Evolutionary conservation across 2,113 vertebrate genomes (phyloP).

Genomic region (Lanius ludovicianus): DNA sequence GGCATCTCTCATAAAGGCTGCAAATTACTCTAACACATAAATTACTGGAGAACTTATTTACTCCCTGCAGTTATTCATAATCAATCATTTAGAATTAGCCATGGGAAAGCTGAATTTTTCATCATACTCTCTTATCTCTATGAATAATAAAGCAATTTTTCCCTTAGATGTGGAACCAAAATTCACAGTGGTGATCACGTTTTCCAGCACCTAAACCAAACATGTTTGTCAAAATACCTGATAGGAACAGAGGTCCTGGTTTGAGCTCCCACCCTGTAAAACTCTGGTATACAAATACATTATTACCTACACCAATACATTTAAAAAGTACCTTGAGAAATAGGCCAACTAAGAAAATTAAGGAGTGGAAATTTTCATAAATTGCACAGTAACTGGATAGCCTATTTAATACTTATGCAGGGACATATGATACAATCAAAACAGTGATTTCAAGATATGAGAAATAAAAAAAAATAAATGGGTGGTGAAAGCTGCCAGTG

Average conservation of each 20-base stretch:
- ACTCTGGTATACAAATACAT: not conserved
- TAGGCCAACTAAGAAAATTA: not conserved
- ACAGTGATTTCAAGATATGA: not conserved
- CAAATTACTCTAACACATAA: not conserved
- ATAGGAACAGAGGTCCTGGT: not conserved
- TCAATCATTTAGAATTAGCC: not conserved
- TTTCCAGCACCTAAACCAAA: not conserved
- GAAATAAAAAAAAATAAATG: not conserved
- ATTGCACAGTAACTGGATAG: not conserved
- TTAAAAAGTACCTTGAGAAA: not conserved
- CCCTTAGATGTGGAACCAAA: fast-evolving
- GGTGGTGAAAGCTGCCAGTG: not conserved
- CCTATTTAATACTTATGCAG: not conserved
- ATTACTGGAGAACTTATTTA: not conserved
- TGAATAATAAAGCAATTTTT: not conserved
- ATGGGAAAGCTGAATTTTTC: not conserved
- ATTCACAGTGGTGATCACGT: not conserved
- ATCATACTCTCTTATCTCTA: not conserved
- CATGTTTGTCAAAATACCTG: not conserved
- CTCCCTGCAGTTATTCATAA: not conserved
- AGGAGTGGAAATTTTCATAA: not conserved
- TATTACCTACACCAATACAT: not conserved
- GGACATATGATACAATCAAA: not conserved
- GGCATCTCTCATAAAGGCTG: not conserved
- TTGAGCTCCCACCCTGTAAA: not conserved